Percentiles rank a stretch among this genome's conserved stretches.
phyloP scores from a whole-genome alignment of 2,113 vertebrate genomes.

The Scomber japonicus region DNA sequence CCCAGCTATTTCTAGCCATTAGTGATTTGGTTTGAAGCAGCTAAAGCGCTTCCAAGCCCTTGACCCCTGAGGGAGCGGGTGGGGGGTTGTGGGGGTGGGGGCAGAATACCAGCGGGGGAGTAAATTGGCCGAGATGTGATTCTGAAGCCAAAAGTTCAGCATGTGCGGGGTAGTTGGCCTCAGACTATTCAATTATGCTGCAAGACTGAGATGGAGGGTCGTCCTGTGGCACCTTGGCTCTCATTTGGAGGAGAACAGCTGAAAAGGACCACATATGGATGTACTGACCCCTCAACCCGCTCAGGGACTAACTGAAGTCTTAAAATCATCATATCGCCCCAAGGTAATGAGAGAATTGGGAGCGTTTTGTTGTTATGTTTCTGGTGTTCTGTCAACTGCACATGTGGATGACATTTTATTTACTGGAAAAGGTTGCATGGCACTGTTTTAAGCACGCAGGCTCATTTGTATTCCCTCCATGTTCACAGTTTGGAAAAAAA shows the following conservation, averaged over 20 bases:
- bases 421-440: slow-evolving; percentile 51
- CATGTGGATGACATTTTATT: slow-evolving; percentile 71
- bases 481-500: slow-evolving; percentile 44
- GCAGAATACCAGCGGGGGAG: slow-evolving; percentile 41
- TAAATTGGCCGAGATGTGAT: slow-evolving; percentile 67
- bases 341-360: slow-evolving; percentile 60
- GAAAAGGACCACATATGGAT: slow-evolving; percentile 60
- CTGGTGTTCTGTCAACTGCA: slow-evolving; percentile 51
- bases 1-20: slow-evolving; percentile 65
- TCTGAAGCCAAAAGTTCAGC: slow-evolving; percentile 68
- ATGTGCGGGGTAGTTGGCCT: slow-evolving; percentile 52
- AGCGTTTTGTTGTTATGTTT: slow-evolving; percentile 48
- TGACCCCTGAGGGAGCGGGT: slow-evolving; percentile 44
- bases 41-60: slow-evolving; percentile 66
- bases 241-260: slow-evolving; percentile 53
- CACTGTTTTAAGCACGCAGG: slow-evolving; percentile 41
- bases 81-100: neutral
- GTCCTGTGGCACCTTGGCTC: slow-evolving; percentile 56
- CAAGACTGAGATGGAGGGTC: slow-evolving; percentile 63
- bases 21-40: slow-evolving; percentile 60
- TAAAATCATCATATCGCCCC: slow-evolving; percentile 53
- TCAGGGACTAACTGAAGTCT: slow-evolving; percentile 45
- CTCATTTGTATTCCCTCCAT: slow-evolving; percentile 69
- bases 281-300: slow-evolving; percentile 65
- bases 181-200: slow-evolving; percentile 62